Conservation (phyloP, 2,113 vertebrate genomes). For the Setophaga petechia region DNA sequence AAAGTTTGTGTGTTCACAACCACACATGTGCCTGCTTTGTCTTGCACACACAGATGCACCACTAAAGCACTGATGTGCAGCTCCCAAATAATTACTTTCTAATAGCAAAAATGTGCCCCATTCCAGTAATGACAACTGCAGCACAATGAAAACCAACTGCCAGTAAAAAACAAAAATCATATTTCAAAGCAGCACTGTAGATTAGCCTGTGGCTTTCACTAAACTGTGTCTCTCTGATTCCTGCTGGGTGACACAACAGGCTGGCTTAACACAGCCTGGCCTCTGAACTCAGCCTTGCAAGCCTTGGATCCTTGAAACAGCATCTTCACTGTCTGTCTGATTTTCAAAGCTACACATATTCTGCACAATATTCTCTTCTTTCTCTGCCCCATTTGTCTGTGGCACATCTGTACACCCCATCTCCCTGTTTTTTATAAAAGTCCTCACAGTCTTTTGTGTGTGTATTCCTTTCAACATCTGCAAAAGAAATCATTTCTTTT, state of each 20-base stretch:
- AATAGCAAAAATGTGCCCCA: background rate
- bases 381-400: background rate
- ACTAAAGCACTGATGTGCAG: background rate
- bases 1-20: background rate
- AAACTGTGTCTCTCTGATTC: conserved; percentile 35
- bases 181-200: conserved; percentile 39
- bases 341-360: background rate
- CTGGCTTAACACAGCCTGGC: conserved; percentile 19
- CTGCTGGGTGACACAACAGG: conserved; percentile 46
- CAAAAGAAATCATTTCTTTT: conserved; percentile 56
- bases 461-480: conserved; percentile 61
- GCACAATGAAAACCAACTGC: background rate
- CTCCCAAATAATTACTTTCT: background rate
- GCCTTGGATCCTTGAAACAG: background rate
- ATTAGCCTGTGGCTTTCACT: conserved; percentile 46
- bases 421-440: background rate
- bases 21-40: background rate
- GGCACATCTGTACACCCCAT: conserved; percentile 14
- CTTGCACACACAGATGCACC: background rate
- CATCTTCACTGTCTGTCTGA: background rate
- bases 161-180: background rate
- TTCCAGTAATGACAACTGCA: background rate
- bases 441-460: background rate
- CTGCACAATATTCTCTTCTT: background rate
- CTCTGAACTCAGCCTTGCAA: conserved; percentile 8